These are phyloP conservation scores for Aleiodes sp. DNA, from an alignment of 1,140 invertebrate species.

Conservation along the genomic window DNA sequence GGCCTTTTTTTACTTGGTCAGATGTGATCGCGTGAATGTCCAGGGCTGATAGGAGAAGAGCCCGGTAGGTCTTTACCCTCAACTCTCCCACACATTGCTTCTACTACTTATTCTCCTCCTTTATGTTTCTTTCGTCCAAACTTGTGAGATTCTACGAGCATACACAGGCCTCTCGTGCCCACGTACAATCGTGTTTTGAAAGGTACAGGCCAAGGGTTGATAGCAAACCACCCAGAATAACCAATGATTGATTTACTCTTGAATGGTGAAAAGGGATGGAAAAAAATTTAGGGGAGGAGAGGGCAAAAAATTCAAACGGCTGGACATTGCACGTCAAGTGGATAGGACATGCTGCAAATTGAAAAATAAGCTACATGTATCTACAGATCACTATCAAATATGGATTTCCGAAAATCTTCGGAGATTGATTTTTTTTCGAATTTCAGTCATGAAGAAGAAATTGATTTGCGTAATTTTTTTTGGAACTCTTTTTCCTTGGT, in stretches of 20 bases:
- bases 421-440: constrained; percentile 17
- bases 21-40: constrained; percentile 8
- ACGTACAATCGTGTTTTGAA: constrained; percentile 26
- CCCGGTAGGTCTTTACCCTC: neutral
- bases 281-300: constrained; percentile 41
- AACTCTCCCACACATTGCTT: neutral
- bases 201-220: constrained; percentile 35
- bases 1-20: constrained; percentile 41
- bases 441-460: too few relatives aligned
- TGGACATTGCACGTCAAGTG: constrained; percentile 4
- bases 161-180: neutral
- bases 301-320: neutral
- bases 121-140: constrained; percentile 4
- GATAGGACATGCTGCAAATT: constrained; percentile 47
- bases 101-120: too few relatives aligned
- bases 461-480: too few relatives aligned
- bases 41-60: neutral
- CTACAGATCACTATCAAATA: constrained; percentile 25
- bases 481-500: too few relatives aligned
- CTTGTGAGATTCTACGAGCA: neutral
- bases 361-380: constrained; percentile 59
- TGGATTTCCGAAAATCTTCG: neutral
- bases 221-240: constrained; percentile 50
- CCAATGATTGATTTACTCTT: constrained; percentile 55
- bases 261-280: too few relatives aligned